These are phyloP conservation scores for Troides aeacus DNA, from an alignment of 2,888 invertebrate species.

Conservation along the genomic window DNA sequence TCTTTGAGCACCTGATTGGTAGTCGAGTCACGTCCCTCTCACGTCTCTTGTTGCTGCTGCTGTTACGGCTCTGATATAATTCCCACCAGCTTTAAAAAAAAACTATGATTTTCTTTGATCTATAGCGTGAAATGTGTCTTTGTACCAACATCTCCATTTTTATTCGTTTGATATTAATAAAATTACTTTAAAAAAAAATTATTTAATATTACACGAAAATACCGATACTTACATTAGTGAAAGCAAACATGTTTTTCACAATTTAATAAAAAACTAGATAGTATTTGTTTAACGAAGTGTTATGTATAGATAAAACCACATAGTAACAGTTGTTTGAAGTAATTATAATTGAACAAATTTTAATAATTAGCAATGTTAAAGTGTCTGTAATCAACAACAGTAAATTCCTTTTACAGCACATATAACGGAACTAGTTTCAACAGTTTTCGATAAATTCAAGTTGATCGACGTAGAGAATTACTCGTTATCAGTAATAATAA, in stretches of 20 bases:
- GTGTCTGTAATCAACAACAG: background rate
- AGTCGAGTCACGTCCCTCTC: conserved; percentile 58
- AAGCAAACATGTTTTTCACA: too few species aligned
- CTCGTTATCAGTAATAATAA: conserved; percentile 13
- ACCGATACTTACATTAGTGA: too few species aligned
- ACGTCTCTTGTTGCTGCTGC: conserved; percentile 47
- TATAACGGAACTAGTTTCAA: background rate
- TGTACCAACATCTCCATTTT: background rate
- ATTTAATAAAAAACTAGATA: too few species aligned
- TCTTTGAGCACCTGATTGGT: conserved; percentile 44
- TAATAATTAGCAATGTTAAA: background rate
- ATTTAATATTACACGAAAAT: too few species aligned
- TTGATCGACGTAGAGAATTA: background rate
- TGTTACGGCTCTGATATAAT: conserved; percentile 44
- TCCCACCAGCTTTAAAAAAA: conserved; percentile 45
- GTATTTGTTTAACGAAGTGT: too few species aligned
- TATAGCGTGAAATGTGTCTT: background rate
- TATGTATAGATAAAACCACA: too few species aligned
- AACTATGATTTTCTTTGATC: conserved; percentile 28
- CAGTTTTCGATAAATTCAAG: background rate
- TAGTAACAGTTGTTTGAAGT: too few species aligned
- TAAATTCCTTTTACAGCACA: background rate
- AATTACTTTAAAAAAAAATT: too few species aligned
- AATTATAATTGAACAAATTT: too few species aligned
- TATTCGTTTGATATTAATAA: background rate